These are phyloP conservation scores for Synergus umbraculus DNA, from an alignment of 2,888 invertebrate genomes.

Conservation along the genomic window DNA sequence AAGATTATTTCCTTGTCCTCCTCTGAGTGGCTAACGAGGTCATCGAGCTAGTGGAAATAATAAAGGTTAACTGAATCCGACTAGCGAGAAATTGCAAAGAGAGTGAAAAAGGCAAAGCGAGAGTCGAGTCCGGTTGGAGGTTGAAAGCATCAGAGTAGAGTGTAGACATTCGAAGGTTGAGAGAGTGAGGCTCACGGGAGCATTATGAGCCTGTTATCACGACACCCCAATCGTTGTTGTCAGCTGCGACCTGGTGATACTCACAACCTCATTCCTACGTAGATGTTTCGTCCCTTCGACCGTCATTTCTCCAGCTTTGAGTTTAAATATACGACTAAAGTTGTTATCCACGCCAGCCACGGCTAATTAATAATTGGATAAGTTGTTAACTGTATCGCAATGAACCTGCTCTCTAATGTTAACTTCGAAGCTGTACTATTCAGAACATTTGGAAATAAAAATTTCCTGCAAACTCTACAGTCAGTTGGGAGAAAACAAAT, in stretches of 20 bases:
- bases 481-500: background rate
- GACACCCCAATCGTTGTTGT: constrained; percentile 59
- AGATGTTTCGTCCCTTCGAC: constrained; percentile 36
- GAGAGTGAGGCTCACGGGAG: constrained; percentile 44
- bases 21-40: background rate
- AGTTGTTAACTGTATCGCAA: background rate
- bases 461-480: background rate
- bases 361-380: constrained; percentile 51
- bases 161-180: constrained; percentile 38
- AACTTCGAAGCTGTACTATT: background rate
- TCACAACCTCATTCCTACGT: constrained; percentile 43
- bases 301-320: constrained; percentile 36
- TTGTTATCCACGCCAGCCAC: constrained; percentile 57
- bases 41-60: constrained; percentile 55
- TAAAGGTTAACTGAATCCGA: constrained; percentile 66
- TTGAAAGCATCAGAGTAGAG: constrained; percentile 16
- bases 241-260: constrained; percentile 57
- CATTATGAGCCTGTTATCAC: constrained; percentile 63
- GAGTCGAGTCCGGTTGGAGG: background rate
- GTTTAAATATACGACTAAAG: constrained; percentile 50
- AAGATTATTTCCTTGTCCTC: background rate
- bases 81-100: constrained; percentile 39
- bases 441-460: background rate
- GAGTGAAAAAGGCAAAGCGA: constrained; percentile 21
- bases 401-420: background rate